phyloP scores from a whole-genome alignment of 2,888 invertebrate genomes.

The Cephus nigrinus region DNA sequence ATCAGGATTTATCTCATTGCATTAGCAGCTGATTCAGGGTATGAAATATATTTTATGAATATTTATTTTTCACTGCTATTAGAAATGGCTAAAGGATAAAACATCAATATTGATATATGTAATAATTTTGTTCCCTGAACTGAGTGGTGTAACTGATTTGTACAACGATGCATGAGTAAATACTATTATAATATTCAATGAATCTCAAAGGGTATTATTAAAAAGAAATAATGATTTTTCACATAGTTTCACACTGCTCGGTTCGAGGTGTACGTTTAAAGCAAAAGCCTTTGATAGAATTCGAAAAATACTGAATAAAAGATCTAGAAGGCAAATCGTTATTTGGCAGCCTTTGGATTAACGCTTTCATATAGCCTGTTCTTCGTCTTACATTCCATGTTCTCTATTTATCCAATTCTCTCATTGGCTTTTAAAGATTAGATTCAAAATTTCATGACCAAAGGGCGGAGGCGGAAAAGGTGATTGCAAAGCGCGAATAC shows the following conservation, averaged over 20 bases:
- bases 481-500: neutral
- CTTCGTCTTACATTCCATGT: neutral
- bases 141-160: neutral
- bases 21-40: slow-evolving; percentile 12
- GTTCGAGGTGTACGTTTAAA: neutral
- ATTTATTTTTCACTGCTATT: slow-evolving; percentile 5
- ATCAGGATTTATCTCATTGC: slow-evolving; percentile 6
- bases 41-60: slow-evolving; percentile 11
- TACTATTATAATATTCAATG: neutral
- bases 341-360: neutral
- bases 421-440: neutral
- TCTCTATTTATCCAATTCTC: neutral
- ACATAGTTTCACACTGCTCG: neutral
- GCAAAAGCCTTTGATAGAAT: neutral
- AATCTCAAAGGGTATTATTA: neutral
- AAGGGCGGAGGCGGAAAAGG: neutral
- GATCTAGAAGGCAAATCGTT: neutral
- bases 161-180: neutral
- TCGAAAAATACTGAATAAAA: neutral
- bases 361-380: neutral
- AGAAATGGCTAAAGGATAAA: neutral
- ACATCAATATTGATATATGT: slow-evolving; percentile 3
- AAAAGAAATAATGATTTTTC: neutral
- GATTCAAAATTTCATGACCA: neutral
- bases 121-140: slow-evolving; percentile 2